Conservation (phyloP, 2,113 vertebrate genomes). For the Pygoscelis antarcticus region DNA sequence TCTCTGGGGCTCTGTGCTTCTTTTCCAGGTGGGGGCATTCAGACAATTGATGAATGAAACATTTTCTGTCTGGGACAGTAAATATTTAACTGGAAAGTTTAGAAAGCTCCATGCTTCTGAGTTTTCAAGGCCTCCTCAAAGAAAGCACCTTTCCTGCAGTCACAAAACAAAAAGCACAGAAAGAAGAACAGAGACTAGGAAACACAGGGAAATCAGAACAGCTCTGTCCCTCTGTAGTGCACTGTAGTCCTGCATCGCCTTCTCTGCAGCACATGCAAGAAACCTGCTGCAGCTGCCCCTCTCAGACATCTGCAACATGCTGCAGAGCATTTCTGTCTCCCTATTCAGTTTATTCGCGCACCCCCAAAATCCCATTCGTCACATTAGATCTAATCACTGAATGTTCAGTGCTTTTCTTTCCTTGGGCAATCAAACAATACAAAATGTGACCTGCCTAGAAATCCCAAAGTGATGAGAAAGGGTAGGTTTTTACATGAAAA, state of each 20-base stretch:
- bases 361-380: not conserved
- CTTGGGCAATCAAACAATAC: not conserved
- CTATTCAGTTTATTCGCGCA: not conserved
- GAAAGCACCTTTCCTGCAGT: not conserved
- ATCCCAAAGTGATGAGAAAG: not conserved
- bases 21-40: slow-evolving; percentile 66
- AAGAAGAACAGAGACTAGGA: not conserved
- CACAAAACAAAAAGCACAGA: not conserved
- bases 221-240: not conserved
- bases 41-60: slow-evolving; percentile 37
- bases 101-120: not conserved
- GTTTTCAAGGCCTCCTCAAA: not conserved
- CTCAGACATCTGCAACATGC: accelerated
- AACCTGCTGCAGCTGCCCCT: not conserved
- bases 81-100: slow-evolving; percentile 57
- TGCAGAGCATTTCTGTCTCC: not conserved
- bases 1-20: slow-evolving; percentile 69
- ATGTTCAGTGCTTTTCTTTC: not conserved
- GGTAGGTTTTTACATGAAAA: not conserved
- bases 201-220: not conserved
- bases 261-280: not conserved
- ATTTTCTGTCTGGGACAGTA: slow-evolving; percentile 4
- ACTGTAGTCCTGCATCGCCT: not conserved
- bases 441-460: not conserved
- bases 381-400: not conserved